A percentile compares a stretch with the other conserved stretches of the same genome.
Conservation (phyloP, 1,140 invertebrate species). For the Trinorchestia longiramus region DNA sequence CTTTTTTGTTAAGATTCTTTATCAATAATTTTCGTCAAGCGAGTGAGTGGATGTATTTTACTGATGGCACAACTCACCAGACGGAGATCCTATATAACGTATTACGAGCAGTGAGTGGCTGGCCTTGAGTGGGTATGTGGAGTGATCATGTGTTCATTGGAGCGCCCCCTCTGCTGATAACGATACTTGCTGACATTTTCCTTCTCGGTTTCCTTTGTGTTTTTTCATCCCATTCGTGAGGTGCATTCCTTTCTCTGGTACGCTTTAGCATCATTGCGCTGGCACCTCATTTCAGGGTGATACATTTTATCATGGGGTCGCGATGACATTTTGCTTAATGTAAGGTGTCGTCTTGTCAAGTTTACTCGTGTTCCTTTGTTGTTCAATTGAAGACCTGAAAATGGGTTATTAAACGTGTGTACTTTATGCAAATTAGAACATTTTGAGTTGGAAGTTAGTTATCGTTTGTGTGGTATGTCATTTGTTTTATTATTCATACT, state of each 20-base stretch:
- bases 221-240: neutral
- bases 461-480: neutral
- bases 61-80: neutral
- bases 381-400: neutral
- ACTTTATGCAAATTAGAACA: neutral
- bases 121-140: neutral
- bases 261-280: neutral
- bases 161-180: neutral
- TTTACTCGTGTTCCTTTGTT: neutral
- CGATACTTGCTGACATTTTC: neutral
- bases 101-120: neutral
- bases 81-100: neutral
- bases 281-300: neutral
- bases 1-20: neutral
- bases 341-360: neutral
- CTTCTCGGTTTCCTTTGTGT: neutral
- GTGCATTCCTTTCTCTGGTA: neutral
- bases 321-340: neutral
- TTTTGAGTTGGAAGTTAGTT: neutral
- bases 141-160: neutral
- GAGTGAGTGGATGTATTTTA: neutral
- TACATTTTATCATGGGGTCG: neutral
- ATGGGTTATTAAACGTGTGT: neutral
- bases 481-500: neutral
- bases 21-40: neutral